Percentiles rank a stretch among this genome's conserved stretches.
Evolutionary conservation across 2,113 vertebrate species (phyloP).

Genomic region (Takifugu bimaculatus): DNA sequence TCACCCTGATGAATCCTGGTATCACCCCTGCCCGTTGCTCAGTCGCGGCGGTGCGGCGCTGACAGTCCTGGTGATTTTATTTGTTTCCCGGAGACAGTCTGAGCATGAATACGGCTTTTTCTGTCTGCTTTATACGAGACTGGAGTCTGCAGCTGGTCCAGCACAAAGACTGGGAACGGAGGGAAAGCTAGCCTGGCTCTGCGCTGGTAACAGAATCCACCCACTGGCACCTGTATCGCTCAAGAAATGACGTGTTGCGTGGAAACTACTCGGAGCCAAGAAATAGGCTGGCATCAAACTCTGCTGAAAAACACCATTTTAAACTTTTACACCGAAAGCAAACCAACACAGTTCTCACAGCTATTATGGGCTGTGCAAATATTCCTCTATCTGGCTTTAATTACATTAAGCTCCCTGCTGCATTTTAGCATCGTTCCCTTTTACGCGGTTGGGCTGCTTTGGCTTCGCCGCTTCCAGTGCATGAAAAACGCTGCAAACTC

Average conservation of each 20-base stretch:
- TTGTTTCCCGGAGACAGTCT: not conserved
- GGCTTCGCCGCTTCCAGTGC: too few relatives aligned
- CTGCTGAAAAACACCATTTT: not conserved
- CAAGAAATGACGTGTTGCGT: constrained; percentile 1
- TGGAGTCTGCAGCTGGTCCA: not conserved
- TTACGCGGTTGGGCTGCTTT: too few relatives aligned
- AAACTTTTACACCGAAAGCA: not conserved
- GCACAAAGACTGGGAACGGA: constrained; percentile 1
- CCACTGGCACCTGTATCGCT: not conserved
- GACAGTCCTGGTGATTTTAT: not conserved
- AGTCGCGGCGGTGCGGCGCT: too few relatives aligned
- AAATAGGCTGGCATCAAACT: not conserved
- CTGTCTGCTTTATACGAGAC: not conserved
- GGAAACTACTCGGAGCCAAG: not conserved
- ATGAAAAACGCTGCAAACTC: too few relatives aligned
- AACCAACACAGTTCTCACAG: not conserved
- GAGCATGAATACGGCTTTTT: not conserved
- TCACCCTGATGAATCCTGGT: not conserved
- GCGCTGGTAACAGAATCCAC: not conserved
- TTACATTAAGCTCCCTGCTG: not conserved
- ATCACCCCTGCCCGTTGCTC: not conserved
- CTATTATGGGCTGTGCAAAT: too few relatives aligned
- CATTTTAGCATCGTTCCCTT: not conserved
- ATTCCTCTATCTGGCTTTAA: not conserved
- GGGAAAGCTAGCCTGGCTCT: not conserved